Evolutionary conservation across 2,888 invertebrate species (phyloP).

Genomic region (Cryptophagus acutangulus): DNA sequence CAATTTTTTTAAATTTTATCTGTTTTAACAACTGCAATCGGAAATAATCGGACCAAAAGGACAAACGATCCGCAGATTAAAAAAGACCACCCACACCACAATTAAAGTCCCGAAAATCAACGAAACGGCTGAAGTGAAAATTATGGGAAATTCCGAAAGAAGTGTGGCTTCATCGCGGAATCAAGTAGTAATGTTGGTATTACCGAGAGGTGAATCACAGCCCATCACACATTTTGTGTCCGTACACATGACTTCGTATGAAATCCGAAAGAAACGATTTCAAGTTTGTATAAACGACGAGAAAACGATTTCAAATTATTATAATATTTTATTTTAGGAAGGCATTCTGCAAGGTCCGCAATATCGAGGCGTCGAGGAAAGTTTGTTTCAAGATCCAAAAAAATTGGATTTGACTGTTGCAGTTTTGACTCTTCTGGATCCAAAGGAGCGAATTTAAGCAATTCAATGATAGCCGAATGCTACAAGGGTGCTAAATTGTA

Average conservation of each 20-base stretch:
- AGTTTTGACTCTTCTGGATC: constrained; percentile 70
- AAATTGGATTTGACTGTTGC: constrained; percentile 82
- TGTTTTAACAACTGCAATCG: constrained; percentile 62
- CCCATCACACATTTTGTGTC: constrained; percentile 81
- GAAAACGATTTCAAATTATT: too few species aligned
- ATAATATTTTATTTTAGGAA: constrained; percentile 20
- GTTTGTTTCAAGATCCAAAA: constrained; percentile 65
- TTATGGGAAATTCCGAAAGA: constrained; percentile 56
- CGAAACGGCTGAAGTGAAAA: constrained; percentile 57
- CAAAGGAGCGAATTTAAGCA: too few species aligned
- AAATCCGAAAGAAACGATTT: constrained; percentile 62
- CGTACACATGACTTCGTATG: constrained; percentile 61
- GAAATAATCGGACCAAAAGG: constrained; percentile 79
- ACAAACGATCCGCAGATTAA: constrained; percentile 64
- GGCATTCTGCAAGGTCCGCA: constrained; percentile 42
- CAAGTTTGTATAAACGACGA: too few species aligned
- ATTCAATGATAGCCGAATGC: too few species aligned
- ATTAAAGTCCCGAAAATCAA: constrained; percentile 72
- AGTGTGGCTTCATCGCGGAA: constrained; percentile 67
- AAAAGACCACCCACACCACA: constrained; percentile 71
- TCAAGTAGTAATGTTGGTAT: constrained; percentile 68
- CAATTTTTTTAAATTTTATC: too few species aligned
- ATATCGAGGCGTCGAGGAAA: constrained; percentile 63
- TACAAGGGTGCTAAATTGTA: too few species aligned
- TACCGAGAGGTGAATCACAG: constrained; percentile 65